Evolutionary conservation across 2,113 vertebrate species (phyloP).

Genomic region (Cephalopterus ornatus): DNA sequence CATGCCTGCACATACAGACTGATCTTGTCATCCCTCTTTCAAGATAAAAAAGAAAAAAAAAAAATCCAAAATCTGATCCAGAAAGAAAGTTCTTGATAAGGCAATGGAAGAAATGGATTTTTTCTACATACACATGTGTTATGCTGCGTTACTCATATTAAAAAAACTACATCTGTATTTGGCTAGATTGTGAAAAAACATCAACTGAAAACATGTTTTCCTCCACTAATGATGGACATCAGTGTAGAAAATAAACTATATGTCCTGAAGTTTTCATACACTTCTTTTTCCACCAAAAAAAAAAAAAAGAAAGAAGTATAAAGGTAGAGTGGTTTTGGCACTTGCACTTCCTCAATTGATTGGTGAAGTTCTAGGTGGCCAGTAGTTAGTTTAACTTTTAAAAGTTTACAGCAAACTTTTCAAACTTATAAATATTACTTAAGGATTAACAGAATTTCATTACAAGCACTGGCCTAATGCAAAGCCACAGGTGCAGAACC

Average conservation of each 20-base stretch:
- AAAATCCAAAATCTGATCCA: background rate
- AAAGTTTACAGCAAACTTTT: background rate
- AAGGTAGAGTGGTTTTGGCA: background rate
- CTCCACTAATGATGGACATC: background rate
- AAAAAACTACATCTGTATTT: background rate
- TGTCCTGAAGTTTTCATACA: background rate
- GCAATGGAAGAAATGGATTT: background rate
- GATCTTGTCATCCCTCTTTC: background rate
- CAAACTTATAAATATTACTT: background rate
- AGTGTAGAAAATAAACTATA: background rate
- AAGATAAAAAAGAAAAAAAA: background rate
- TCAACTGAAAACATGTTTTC: background rate
- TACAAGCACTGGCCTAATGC: background rate
- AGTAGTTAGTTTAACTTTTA: background rate
- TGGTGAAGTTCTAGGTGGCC: background rate
- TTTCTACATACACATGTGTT: accelerated
- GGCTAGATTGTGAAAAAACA: background rate
- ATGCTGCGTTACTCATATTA: background rate
- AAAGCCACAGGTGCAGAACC: background rate
- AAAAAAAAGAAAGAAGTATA: background rate
- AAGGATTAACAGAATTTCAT: background rate
- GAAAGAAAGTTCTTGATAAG: background rate
- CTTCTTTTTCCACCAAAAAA: background rate
- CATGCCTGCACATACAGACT: background rate
- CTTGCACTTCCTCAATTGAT: background rate